Conservation (phyloP, 37 sponge, comb jelly and placozoan species). For the Chondrilla cf. caribensis region DNA sequence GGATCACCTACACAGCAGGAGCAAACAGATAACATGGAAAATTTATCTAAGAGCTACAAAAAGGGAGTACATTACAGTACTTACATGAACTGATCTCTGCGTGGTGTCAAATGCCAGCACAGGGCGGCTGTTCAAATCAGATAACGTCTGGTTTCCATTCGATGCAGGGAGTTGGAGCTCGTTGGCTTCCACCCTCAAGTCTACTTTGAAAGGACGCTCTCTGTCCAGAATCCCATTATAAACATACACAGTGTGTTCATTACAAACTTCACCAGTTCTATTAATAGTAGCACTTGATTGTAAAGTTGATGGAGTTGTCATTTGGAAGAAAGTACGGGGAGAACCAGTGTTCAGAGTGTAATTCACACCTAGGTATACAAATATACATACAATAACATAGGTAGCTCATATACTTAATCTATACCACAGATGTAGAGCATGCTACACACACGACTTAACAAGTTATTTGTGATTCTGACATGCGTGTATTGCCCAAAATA, state of each 20-base stretch:
- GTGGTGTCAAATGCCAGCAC: background rate
- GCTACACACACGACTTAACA: too few species aligned
- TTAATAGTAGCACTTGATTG: background rate
- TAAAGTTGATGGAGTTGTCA: background rate
- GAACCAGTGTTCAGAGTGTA: background rate
- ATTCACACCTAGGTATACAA: background rate
- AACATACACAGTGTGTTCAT: background rate
- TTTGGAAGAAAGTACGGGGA: background rate
- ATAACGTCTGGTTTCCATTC: constrained; percentile 18
- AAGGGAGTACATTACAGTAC: too few species aligned
- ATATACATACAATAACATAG: background rate
- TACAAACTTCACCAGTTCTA: background rate
- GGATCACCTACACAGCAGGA: background rate
- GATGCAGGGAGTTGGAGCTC: too few species aligned
- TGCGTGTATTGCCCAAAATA: too few species aligned
- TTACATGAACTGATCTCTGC: background rate
- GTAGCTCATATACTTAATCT: too few species aligned
- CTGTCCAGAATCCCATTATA: background rate
- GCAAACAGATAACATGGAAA: too few species aligned
- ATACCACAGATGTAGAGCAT: too few species aligned
- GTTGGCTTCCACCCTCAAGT: background rate
- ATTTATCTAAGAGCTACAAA: too few species aligned
- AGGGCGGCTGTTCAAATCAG: constrained; percentile 5
- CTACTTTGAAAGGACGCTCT: background rate
- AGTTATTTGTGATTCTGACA: too few species aligned